Conservation (phyloP, 2,113 vertebrate genomes). For the Ivindomyrus marchei region DNA sequence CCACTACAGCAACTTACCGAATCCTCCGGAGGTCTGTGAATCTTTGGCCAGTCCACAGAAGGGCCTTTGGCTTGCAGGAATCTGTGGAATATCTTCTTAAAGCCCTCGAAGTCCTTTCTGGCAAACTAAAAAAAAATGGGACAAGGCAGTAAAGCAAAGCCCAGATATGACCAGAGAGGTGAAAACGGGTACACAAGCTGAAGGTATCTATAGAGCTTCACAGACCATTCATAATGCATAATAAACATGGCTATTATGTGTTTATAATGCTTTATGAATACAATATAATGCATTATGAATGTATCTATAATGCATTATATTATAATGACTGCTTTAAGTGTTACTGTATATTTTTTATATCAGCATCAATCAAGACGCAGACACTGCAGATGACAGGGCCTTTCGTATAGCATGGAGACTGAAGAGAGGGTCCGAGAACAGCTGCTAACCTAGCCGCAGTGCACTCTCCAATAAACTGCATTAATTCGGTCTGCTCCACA, state of each 20-base stretch:
- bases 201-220: too few species aligned
- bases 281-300: too few species aligned
- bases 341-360: neutral
- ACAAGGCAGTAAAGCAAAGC: neutral
- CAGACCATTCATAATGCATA: neutral
- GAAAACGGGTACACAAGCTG: neutral
- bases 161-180: neutral
- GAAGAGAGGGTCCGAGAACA: neutral
- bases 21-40: constrained; percentile 90
- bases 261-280: neutral
- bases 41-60: constrained; percentile 89
- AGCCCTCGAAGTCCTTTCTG: constrained; percentile 89
- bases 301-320: neutral
- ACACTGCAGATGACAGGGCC: neutral
- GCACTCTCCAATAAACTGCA: neutral
- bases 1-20: constrained; percentile 65
- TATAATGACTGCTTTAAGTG: neutral
- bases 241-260: neutral
- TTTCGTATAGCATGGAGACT: neutral
- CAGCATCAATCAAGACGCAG: neutral
- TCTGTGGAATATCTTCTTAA: constrained; percentile 91
- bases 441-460: accelerated
- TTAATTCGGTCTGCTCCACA: neutral
- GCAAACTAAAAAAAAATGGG: constrained; percentile 64
- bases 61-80: constrained; percentile 95